These are phyloP conservation scores for Hirtodrosophila confusa DNA, from an alignment of 2,888 invertebrate genomes.

Conservation along the genomic window DNA sequence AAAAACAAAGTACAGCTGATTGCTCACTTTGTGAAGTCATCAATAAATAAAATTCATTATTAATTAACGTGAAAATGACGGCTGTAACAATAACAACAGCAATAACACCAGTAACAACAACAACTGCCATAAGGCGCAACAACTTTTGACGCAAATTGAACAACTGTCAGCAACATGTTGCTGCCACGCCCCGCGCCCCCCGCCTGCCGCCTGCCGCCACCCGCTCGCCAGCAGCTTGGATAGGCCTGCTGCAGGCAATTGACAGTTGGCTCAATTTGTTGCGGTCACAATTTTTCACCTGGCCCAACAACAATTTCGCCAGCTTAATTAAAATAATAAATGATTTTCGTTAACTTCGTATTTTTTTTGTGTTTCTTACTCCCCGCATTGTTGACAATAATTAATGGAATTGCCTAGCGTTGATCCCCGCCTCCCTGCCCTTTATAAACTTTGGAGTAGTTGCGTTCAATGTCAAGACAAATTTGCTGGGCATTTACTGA, in stretches of 20 bases:
- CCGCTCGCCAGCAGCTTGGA: no score
- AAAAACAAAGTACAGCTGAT: slow-evolving; percentile 35
- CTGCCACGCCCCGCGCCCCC: neutral
- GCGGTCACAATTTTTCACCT: slow-evolving; percentile 62
- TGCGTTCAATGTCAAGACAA: slow-evolving; percentile 23
- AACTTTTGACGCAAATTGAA: slow-evolving; percentile 55
- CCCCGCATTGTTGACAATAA: slow-evolving; percentile 45
- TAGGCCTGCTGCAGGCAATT: slow-evolving; percentile 41
- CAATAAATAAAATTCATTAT: slow-evolving; percentile 66
- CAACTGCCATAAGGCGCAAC: slow-evolving; percentile 32
- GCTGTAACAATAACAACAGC: slow-evolving; percentile 39
- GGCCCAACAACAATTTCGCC: slow-evolving; percentile 41
- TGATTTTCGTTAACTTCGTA: slow-evolving; percentile 47
- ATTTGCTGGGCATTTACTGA: neutral
- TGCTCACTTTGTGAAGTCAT: slow-evolving; percentile 57
- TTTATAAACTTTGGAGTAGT: slow-evolving; percentile 1
- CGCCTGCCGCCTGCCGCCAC: no score
- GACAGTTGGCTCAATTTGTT: slow-evolving; percentile 62
- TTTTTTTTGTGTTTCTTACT: neutral
- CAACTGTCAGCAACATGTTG: slow-evolving; percentile 76
- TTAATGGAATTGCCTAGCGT: slow-evolving; percentile 41
- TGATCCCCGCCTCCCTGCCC: neutral
- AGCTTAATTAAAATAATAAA: slow-evolving; percentile 73
- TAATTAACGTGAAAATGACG: slow-evolving; percentile 70
- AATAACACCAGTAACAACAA: slow-evolving; percentile 29